These are phyloP conservation scores for Brachypalpus laphriformis DNA, from an alignment of 2,888 invertebrate species.

Conservation along the genomic window DNA sequence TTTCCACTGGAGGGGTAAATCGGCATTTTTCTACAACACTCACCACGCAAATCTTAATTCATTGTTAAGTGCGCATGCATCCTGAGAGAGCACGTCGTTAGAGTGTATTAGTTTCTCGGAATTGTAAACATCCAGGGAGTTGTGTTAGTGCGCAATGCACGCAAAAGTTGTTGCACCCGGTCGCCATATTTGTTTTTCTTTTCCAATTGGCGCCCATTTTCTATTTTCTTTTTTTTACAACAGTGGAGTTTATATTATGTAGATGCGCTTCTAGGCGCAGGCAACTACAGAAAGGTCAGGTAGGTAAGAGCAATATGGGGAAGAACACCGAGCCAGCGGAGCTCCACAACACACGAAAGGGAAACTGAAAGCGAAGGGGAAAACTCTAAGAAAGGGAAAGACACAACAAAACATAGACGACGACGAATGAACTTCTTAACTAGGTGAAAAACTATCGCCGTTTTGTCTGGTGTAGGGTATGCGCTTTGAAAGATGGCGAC, in stretches of 20 bases:
- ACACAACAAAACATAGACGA: constrained; percentile 48
- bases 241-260: not conserved
- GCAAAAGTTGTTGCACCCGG: constrained; percentile 68
- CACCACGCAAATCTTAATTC: not conserved
- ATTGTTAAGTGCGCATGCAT: constrained; percentile 31
- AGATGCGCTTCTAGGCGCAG: constrained; percentile 31
- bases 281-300: constrained; percentile 64
- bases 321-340: not conserved
- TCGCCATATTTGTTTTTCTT: constrained; percentile 68
- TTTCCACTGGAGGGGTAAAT: not conserved
- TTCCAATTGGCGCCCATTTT: constrained; percentile 67
- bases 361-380: constrained; percentile 58
- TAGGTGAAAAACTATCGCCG: constrained; percentile 73
- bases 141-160: constrained; percentile 45
- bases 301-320: constrained; percentile 29
- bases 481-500: constrained; percentile 54
- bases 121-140: constrained; percentile 54
- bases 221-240: constrained; percentile 35
- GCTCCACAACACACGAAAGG: constrained; percentile 51
- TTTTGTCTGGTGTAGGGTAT: constrained; percentile 49
- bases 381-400: constrained; percentile 51
- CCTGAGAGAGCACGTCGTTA: not conserved
- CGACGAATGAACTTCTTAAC: constrained; percentile 64
- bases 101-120: not conserved
- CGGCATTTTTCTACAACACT: not conserved